Base-by-base conservation (phyloP, 1,140 invertebrate species). In the Lordiphosa collinella region DNA sequence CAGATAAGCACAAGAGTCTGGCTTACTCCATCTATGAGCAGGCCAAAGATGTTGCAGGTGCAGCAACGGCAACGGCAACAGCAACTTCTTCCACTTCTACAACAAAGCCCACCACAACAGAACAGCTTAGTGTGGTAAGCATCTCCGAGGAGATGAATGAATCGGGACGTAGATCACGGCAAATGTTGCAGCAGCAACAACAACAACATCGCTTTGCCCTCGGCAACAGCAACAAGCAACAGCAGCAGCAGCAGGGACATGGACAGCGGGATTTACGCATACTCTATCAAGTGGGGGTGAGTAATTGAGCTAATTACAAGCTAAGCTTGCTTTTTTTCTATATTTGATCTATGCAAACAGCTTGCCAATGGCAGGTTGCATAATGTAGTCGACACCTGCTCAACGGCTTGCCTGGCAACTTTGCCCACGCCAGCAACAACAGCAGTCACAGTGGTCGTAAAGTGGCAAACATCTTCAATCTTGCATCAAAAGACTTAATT, bases 251-350 rank as follows among this genome's bases (percentile, higher is more conserved):
- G 18, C 64, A 65, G 41, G 60, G 62, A 34, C 61, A 66, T 57
- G 34, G 14, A 36, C 46, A 41, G 11, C 82, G 86, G 67, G 67
- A 88, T 68, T 47, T 86, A 34, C 71, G 86, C 38, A 85, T 88
- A 51, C 69, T 88, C 54, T 88, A 88, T 57, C 86, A 88, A 88
- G 79, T 88, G 48, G 86, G 86, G 84, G 86, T 88, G 69, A 88
- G 86, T 38, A 44, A 48, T 41, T 47, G 22, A 59, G 66, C 67
- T 68, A 76, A 75, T 75, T 63, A 60, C 56, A 44, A 53, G 60
- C 46, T 25, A 7, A n/a, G 25, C 47, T 43, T 11, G 25, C 40
- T 18, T 16, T 25, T 18, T 10, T 37, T 8, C 35, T 22, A 7
- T 34, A 14, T 61, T 66, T 75, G 71, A 79, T 72, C 68, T 72